Evolutionary conservation across 2,888 invertebrate species (phyloP).

Genomic region (Priocnemis perturbator): DNA sequence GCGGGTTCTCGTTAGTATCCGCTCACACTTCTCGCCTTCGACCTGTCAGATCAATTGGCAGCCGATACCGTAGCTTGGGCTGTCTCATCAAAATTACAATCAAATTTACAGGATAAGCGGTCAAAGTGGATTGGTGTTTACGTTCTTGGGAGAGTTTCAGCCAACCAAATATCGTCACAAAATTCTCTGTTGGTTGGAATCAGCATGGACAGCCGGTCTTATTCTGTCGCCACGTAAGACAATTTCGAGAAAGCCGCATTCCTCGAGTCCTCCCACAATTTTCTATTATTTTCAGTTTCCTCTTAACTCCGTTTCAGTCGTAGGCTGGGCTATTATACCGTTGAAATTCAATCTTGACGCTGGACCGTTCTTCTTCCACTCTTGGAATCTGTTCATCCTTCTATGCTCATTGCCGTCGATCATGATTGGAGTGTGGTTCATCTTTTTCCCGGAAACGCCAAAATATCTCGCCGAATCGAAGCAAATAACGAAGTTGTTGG

Average conservation of each 20-base stretch:
- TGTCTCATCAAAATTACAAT: no score
- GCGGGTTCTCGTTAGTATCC: slow-evolving; percentile 78
- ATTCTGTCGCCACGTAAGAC: slow-evolving; percentile 82
- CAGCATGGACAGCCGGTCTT: slow-evolving; percentile 87
- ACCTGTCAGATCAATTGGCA: slow-evolving; percentile 66
- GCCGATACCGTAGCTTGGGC: no score
- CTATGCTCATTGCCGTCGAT: slow-evolving; percentile 83
- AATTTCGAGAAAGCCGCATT: not conserved
- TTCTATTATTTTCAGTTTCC: no score
- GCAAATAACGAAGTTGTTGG: slow-evolving; percentile 83
- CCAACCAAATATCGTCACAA: slow-evolving; percentile 85
- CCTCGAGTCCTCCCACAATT: not conserved
- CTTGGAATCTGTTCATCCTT: slow-evolving; percentile 87
- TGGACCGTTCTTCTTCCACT: slow-evolving; percentile 81
- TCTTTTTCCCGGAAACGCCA: slow-evolving; percentile 86
- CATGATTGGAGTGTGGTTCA: slow-evolving; percentile 80
- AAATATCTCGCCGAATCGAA: slow-evolving; percentile 87
- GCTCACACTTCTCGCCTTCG: slow-evolving; percentile 63
- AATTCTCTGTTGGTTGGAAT: slow-evolving; percentile 88
- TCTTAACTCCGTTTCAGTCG: slow-evolving; percentile 77
- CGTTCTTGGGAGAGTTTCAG: slow-evolving; percentile 88
- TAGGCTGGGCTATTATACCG: slow-evolving; percentile 87
- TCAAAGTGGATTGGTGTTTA: slow-evolving; percentile 86
- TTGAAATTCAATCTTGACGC: slow-evolving; percentile 79
- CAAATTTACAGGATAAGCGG: slow-evolving; percentile 81